These are phyloP conservation scores for Bombycilla garrulus DNA, from an alignment of 2,113 vertebrate genomes.

Conservation along the genomic window DNA sequence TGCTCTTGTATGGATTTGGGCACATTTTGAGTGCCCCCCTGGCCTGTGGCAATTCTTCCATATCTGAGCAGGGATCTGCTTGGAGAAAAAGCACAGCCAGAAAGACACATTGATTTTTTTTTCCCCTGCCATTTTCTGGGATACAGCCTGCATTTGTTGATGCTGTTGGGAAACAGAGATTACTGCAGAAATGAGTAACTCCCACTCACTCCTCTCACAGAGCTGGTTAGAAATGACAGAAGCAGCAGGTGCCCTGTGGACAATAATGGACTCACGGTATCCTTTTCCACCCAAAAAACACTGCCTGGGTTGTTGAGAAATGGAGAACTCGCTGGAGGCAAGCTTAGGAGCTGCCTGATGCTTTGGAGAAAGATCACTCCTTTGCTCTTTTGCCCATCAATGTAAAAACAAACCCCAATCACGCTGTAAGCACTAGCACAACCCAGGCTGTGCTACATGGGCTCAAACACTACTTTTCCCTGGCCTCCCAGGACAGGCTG, in stretches of 20 bases:
- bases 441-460: not conserved
- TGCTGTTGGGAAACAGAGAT: slow-evolving; percentile 28
- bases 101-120: not conserved
- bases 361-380: not conserved
- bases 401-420: not conserved
- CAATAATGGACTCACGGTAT: not conserved
- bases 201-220: not conserved
- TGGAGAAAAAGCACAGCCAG: not conserved
- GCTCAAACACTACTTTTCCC: not conserved
- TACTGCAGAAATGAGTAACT: slow-evolving; percentile 23
- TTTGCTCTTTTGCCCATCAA: not conserved
- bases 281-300: not conserved
- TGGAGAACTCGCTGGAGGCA: not conserved
- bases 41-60: not conserved
- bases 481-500: not conserved
- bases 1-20: not conserved
- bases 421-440: not conserved
- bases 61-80: not conserved
- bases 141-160: not conserved
- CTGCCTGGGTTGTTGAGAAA: not conserved
- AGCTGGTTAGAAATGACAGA: slow-evolving; percentile 7
- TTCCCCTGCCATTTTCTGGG: not conserved
- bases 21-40: not conserved
- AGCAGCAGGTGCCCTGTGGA: slow-evolving; percentile 20
- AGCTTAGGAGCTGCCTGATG: not conserved